Percentiles rank a stretch among this genome's conserved stretches.
Conservation (phyloP, 2,797 vertebrate genomes). For the Mormyrops attenuatus region DNA sequence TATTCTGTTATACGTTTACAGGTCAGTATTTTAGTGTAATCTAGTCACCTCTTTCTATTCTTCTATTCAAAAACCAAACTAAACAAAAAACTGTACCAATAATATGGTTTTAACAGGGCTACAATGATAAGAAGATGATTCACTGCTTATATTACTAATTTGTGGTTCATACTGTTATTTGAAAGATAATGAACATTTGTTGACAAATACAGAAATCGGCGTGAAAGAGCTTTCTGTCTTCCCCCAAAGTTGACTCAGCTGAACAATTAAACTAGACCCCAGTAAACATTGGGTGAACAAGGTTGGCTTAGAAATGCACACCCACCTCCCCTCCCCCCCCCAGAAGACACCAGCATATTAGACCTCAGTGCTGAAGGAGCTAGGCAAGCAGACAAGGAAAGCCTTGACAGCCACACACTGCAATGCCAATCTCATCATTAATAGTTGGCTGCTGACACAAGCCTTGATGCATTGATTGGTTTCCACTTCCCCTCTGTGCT, state of each 20-base stretch:
- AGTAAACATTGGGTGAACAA: slow-evolving; percentile 19
- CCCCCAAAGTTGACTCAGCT: not conserved
- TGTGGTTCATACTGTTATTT: slow-evolving; percentile 26
- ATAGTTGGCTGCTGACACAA: slow-evolving; percentile 52
- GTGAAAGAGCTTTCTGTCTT: slow-evolving; percentile 5
- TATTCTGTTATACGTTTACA: not conserved
- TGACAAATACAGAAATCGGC: slow-evolving; percentile 28
- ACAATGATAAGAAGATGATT: not conserved
- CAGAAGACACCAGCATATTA: slow-evolving; percentile 47
- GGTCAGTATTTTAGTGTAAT: not conserved
- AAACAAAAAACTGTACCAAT: not conserved
- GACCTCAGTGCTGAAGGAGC: slow-evolving; percentile 45
- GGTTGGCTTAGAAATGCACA: slow-evolving; percentile 16
- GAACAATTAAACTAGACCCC: slow-evolving; percentile 21
- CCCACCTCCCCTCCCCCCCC: not conserved
- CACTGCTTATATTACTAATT: slow-evolving; percentile 15
- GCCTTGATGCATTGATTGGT: slow-evolving; percentile 44
- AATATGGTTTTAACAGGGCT: not conserved
- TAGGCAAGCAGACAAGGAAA: slow-evolving; percentile 33
- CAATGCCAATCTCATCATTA: slow-evolving; percentile 55
- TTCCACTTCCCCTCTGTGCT: slow-evolving; percentile 27
- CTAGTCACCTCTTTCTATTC: not conserved
- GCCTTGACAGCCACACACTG: slow-evolving; percentile 47
- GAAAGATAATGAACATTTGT: slow-evolving; percentile 37
- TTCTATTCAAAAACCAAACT: not conserved